These are phyloP conservation scores for Cotesia vestalis DNA, from an alignment of 1,140 invertebrate genomes.

Conservation along the genomic window DNA sequence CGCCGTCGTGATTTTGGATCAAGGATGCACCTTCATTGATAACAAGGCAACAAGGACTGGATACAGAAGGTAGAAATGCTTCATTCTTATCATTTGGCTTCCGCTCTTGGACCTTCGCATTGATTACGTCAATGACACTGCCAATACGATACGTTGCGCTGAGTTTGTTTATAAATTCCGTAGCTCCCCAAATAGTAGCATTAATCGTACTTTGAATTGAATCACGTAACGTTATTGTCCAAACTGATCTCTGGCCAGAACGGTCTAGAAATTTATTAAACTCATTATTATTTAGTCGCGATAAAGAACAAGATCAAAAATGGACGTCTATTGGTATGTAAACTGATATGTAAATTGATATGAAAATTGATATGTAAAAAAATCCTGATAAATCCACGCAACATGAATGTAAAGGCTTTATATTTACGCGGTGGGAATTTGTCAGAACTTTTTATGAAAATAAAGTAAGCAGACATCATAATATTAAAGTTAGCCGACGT, in stretches of 20 bases:
- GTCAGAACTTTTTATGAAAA: no score
- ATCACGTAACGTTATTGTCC: constrained; percentile 76
- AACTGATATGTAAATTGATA: no score
- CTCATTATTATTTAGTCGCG: background rate
- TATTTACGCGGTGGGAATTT: no score
- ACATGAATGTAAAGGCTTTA: no score
- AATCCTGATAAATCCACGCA: no score
- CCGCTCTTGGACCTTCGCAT: constrained; percentile 68
- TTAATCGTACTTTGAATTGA: constrained; percentile 74
- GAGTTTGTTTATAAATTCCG: constrained; percentile 68
- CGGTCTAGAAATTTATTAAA: constrained; percentile 43
- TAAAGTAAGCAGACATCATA: no score
- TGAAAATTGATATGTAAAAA: no score
- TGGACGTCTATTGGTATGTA: no score
- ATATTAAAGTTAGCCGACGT: no score
- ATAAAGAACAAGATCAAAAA: background rate
- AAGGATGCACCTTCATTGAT: constrained; percentile 70
- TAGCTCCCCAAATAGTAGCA: constrained; percentile 73
- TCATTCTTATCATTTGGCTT: constrained; percentile 68
- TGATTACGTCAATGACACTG: constrained; percentile 69
- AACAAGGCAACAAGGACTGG: constrained; percentile 69
- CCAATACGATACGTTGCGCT: constrained; percentile 71
- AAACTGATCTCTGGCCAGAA: constrained; percentile 68
- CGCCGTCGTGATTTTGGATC: constrained; percentile 67
- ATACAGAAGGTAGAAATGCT: constrained; percentile 70